Evolutionary conservation across 2,797 vertebrate species (phyloP), one percentile per base, ranked within the genome.

Genomic region (Tamandua tetradactyla): DNA sequence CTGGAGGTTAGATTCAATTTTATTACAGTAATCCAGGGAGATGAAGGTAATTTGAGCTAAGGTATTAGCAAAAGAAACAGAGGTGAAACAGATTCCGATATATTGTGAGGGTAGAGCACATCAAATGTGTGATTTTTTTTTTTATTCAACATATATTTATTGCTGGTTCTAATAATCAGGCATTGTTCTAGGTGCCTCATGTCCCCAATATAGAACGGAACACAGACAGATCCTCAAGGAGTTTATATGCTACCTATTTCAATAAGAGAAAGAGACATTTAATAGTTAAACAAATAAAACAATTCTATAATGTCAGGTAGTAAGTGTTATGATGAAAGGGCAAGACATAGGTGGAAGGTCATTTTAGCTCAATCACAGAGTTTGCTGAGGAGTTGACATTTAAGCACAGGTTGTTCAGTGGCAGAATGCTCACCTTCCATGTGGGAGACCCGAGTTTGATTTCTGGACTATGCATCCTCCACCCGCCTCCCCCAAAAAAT

Each of bases 11-110:
- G 32, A 87, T 15, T 62, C 1, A 7, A 30, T 83, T 83, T 92
- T 94, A 83, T 32, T 78, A 78, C 25, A 88, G 62, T 94, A 91
- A 87, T n/a, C 25, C 37, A 78, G n/a, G 75, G 20, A 71, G 25
- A 57, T 69, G n/a, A 68, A 76, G 64, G 30, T n/a, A 69, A 35
- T 27, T 17, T 71, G 47, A 93, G 74, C 7, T 44, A 55, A 37
- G 52, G 7, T 15, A 15, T n/a, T 4, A 83, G 23, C 22, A 87
- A 69, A 52, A 30, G 72, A 95, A 86, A 68, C 32, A n/a, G 30
- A 79, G 5, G 62, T 35, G 87, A 18, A 18, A 84, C 10, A 72
- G 64, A 47, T 89, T 59, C n/a, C n/a, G 23, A 35, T 71, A 30
- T 55, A 66, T 72, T 59, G 12, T 83, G 59, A 81, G 49, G 5